phyloP scores from a whole-genome alignment of 2,888 invertebrate species.

The Strigamia transsilvanica region DNA sequence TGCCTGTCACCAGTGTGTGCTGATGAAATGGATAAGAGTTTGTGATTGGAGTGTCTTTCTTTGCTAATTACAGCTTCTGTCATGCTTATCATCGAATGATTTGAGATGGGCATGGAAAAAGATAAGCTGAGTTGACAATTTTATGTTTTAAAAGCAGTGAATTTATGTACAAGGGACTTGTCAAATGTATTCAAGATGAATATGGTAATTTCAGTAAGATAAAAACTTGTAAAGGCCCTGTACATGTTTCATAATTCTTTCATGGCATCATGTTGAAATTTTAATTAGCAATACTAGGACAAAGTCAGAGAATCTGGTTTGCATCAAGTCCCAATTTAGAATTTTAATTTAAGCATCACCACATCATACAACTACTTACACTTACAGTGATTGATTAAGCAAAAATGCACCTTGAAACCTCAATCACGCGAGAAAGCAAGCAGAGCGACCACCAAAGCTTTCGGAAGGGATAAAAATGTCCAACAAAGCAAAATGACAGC shows the following conservation, averaged over 20 bases:
- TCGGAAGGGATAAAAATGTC: too few species aligned
- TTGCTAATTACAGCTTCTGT: conserved; percentile 18
- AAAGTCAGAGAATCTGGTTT: too few species aligned
- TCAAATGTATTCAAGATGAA: conserved; percentile 12
- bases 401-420: too few species aligned
- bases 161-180: not conserved
- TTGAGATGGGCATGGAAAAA: conserved; percentile 4
- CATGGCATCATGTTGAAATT: not conserved
- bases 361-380: too few species aligned
- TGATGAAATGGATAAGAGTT: conserved; percentile 21
- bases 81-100: conserved; percentile 23
- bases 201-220: not conserved
- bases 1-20: conserved; percentile 34
- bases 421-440: too few species aligned
- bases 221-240: not conserved
- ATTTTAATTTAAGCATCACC: too few species aligned
- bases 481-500: too few species aligned
- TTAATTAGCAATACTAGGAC: too few species aligned
- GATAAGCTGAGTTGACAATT: conserved; percentile 7
- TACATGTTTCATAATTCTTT: not conserved
- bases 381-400: too few species aligned
- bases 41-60: not conserved
- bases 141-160: conserved; percentile 27
- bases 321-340: too few species aligned
- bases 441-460: too few species aligned